phyloP scores from a whole-genome alignment of 2,113 vertebrate genomes.

The Salvelinus namaycush region DNA sequence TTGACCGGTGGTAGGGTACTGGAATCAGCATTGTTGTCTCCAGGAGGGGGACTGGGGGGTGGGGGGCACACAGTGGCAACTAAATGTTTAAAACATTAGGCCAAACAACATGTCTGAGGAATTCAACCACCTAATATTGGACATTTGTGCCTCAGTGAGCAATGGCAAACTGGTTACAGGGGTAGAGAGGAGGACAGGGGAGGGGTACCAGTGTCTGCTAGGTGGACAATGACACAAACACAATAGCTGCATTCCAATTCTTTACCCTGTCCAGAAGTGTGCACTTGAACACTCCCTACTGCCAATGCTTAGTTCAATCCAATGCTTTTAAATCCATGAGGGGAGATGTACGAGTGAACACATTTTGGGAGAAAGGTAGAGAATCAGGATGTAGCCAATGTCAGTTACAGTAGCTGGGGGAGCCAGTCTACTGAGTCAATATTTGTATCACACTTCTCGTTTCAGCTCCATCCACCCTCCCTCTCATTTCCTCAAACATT shows the following conservation, averaged over 20 bases:
- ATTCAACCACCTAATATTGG: neutral
- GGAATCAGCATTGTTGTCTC: conserved; percentile 89
- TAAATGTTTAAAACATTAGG: neutral
- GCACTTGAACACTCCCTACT: too few species aligned
- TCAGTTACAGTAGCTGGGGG: neutral
- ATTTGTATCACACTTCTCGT: too few species aligned
- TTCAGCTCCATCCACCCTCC: too few species aligned
- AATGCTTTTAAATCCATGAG: too few species aligned
- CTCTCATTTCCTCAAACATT: neutral
- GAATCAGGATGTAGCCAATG: neutral
- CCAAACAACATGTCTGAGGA: conserved; percentile 16
- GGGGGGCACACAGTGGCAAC: neutral
- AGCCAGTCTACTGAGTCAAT: neutral
- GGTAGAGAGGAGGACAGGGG: neutral
- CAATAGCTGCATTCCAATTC: too few species aligned
- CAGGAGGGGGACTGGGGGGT: conserved; percentile 83
- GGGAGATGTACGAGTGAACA: too few species aligned
- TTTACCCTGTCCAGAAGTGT: too few species aligned
- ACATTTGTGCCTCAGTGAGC: neutral
- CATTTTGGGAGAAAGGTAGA: neutral
- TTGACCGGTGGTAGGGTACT: conserved; percentile 97
- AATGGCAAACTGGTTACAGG: neutral
- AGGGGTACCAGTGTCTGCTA: neutral
- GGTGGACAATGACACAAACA: neutral
- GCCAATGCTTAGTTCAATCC: too few species aligned